Base-by-base conservation (phyloP, 2,888 invertebrate species). In the Ischnura elegans region DNA sequence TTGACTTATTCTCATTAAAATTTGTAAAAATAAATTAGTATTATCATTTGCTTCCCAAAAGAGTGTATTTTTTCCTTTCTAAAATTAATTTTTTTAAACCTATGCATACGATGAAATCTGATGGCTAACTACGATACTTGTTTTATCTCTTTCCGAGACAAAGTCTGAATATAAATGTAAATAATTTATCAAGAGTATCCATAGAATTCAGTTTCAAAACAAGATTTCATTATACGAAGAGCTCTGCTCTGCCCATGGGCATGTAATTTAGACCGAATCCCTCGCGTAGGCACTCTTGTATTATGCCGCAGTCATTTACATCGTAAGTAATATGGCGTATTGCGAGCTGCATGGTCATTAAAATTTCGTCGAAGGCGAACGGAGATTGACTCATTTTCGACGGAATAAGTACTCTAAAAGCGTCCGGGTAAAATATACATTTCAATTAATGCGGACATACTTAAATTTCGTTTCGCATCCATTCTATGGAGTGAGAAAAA, bases 401-500 rank as follows among this genome's bases (percentile, higher is more conserved):
- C 76, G 76, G 29, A 13, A 76, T 76, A 76, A 76, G 76, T 76
- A 36, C 76, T 76, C 76, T 16, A 10, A 36, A 76, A 76, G 76
- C 76, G 16, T 36, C 36, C 76, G 76, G 36, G 76, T 29, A 76
- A 76, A 76, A 76, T 76, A 19, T n/a, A n/a, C n/a, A n/a, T 76
- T 76, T 76, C 76, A 76, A 13, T 76, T 76, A 76, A 36, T 76
- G 76, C 36, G n/a, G 13, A 36, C 36, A 36, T 2, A 76, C 6
- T 76, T 36, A 76, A 76, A 36, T 76, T 76, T 76, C 36, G 76
- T 76, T 36, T n/a, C 76, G 10, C 76, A 76, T 61, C 25, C 87
- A 46, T 21, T 87, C 42, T n/a, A n/a, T n/a, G n/a, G n/a, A n/a
- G 42, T 87, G 87, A 10, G 3, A 46, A 42, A 87, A 87, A 36